A percentile compares a stretch with the other conserved stretches of the same genome.
phyloP scores from a whole-genome alignment of 1,140 invertebrate species.

The Lanistes nyassanus region DNA sequence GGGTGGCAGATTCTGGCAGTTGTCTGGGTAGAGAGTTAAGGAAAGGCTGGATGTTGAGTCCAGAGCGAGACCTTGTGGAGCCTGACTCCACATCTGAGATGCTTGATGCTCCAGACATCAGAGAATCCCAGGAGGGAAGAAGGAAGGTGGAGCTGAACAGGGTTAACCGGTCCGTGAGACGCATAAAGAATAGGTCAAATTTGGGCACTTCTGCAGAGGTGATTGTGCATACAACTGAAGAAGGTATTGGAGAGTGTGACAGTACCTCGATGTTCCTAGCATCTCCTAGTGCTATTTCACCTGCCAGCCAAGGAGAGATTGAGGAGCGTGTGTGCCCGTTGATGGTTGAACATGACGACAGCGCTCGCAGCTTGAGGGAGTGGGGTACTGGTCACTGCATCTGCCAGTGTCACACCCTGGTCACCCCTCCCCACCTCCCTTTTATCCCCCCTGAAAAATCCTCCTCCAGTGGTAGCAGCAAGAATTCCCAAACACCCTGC shows the following conservation, averaged over 20 bases:
- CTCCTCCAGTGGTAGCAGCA: neutral
- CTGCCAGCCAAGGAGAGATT: constrained; percentile 25
- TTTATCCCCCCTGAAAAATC: neutral
- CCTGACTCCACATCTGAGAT: constrained; percentile 37
- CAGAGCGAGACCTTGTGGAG: constrained; percentile 24
- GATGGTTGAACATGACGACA: constrained; percentile 13
- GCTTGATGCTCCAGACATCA: neutral
- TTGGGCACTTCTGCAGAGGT: neutral
- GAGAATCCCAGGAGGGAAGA: neutral
- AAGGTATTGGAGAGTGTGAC: constrained; percentile 30
- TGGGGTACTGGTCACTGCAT: constrained; percentile 12
- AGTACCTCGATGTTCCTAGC: constrained; percentile 33
- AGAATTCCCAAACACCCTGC: neutral
- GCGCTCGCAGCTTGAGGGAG: neutral
- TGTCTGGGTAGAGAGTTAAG: neutral
- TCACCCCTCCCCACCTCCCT: constrained; percentile 6
- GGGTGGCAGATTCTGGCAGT: neutral
- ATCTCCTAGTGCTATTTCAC: constrained; percentile 30
- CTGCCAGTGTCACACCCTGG: constrained; percentile 14
- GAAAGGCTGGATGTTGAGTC: neutral
- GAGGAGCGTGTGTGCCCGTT: constrained; percentile 22
- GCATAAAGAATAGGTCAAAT: too few relatives aligned
- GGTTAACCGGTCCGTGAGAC: neutral
- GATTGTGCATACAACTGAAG: constrained; percentile 6
- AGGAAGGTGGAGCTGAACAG: neutral